phyloP scores from a whole-genome alignment of 2,797 vertebrate species.

The Phyllotis vaccarum region DNA sequence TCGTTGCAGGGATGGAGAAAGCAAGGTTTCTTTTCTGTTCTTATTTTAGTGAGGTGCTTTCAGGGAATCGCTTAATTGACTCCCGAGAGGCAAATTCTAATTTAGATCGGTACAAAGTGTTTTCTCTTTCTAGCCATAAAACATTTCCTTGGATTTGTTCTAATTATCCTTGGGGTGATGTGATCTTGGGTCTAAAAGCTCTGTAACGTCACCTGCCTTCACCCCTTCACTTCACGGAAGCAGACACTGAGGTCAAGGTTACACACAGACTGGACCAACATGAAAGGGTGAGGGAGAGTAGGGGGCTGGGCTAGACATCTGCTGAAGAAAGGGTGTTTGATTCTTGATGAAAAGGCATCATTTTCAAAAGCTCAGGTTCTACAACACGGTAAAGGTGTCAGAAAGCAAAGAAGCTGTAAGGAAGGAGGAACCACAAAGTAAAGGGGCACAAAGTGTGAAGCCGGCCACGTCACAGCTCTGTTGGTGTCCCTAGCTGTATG shows the following conservation, averaged over 20 bases:
- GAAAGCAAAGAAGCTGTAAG: background rate
- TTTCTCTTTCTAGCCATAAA: conserved; percentile 64
- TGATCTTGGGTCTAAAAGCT: conserved; percentile 35
- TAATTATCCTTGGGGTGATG: conserved; percentile 42
- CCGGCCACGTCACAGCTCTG: background rate
- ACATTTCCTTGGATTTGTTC: conserved; percentile 66
- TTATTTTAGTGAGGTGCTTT: conserved; percentile 56
- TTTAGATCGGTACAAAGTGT: conserved; percentile 60
- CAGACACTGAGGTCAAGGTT: conserved; percentile 22
- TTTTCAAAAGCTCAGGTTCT: background rate
- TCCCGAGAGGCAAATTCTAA: conserved; percentile 70
- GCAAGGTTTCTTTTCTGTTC: conserved; percentile 20
- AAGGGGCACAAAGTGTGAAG: background rate
- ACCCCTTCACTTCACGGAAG: conserved; percentile 27
- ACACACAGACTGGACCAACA: background rate
- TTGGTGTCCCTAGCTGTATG: rapidly evolving
- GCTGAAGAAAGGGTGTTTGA: background rate
- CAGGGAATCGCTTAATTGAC: conserved; percentile 64
- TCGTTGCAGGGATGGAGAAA: background rate
- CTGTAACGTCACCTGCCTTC: background rate
- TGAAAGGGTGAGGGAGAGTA: background rate
- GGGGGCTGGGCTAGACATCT: background rate
- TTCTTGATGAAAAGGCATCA: background rate
- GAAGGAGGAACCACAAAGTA: background rate
- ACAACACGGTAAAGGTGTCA: background rate